phyloP scores from a whole-genome alignment of 2,888 invertebrate genomes.

The Leptura quadrifasciata region DNA sequence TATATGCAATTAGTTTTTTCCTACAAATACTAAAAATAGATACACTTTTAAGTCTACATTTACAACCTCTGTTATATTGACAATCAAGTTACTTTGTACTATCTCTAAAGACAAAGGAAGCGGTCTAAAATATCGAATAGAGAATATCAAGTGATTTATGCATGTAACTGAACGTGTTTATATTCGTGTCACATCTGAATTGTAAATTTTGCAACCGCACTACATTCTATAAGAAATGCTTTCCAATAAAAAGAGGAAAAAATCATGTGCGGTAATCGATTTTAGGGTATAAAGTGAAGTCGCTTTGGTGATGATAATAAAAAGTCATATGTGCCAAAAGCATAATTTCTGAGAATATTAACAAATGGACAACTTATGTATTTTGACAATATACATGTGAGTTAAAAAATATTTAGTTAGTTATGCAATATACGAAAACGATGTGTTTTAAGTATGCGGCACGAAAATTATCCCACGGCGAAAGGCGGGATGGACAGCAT shows the following conservation, averaged over 20 bases:
- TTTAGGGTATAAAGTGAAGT: slow-evolving; percentile 6
- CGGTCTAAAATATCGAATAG: slow-evolving; percentile 16
- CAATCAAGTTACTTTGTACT: not conserved
- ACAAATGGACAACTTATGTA: too few species aligned
- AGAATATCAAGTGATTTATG: slow-evolving; percentile 23
- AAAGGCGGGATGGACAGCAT: too few species aligned
- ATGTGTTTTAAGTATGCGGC: too few species aligned
- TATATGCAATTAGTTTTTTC: too few species aligned
- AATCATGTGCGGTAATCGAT: slow-evolving; percentile 21
- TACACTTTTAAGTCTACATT: too few species aligned
- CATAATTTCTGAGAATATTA: too few species aligned
- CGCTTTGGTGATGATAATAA: not conserved
- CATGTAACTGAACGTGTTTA: slow-evolving; percentile 23
- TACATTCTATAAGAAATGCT: slow-evolving; percentile 32
- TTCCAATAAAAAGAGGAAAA: slow-evolving; percentile 16
- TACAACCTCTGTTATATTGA: not conserved
- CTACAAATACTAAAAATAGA: too few species aligned
- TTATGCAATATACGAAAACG: too few species aligned
- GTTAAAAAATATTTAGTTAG: too few species aligned
- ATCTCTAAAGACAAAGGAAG: not conserved
- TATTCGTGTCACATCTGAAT: slow-evolving; percentile 42
- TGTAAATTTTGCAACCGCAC: slow-evolving; percentile 43
- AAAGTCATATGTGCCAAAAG: too few species aligned
- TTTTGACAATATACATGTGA: too few species aligned
- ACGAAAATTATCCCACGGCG: too few species aligned